A percentile compares a stretch with the other conserved stretches of the same genome.
phyloP scores from a whole-genome alignment of 2,888 invertebrate species.

The Philaethria dido region DNA sequence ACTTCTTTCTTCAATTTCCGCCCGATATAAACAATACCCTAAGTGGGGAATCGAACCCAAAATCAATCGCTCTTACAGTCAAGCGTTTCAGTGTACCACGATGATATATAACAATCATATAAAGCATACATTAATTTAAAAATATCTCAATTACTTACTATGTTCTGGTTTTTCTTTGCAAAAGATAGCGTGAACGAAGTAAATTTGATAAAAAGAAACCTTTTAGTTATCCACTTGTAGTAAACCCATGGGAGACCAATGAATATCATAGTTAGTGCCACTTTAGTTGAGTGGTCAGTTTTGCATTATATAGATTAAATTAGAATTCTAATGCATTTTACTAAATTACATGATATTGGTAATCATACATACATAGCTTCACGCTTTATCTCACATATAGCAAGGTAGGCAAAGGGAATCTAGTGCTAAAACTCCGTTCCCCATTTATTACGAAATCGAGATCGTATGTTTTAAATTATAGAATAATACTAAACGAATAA shows the following conservation, averaged over 20 bases:
- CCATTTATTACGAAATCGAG: too few relatives aligned
- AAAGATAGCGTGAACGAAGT: conserved; percentile 15
- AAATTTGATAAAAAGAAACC: conserved; percentile 24
- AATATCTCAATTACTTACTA: not conserved
- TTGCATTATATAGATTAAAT: conserved; percentile 27
- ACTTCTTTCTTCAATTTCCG: too few relatives aligned
- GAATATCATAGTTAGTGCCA: conserved; percentile 22
- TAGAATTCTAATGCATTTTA: conserved; percentile 9
- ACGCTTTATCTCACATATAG: too few relatives aligned
- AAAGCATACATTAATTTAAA: too few relatives aligned
- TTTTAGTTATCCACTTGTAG: conserved; percentile 15
- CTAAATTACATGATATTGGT: conserved; percentile 1
- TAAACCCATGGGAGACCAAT: conserved; percentile 20
- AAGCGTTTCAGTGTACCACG: too few relatives aligned
- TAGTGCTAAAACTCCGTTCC: too few relatives aligned
- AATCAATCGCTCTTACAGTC: not conserved
- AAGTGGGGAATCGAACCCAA: not conserved
- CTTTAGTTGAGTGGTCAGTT: conserved; percentile 26
- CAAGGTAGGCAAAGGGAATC: too few relatives aligned
- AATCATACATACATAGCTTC: too few relatives aligned
- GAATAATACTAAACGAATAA: too few relatives aligned
- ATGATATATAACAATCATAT: too few relatives aligned
- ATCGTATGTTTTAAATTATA: too few relatives aligned
- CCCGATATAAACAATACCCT: too few relatives aligned
- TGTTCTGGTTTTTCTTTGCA: not conserved